phyloP scores from a whole-genome alignment of 2,888 invertebrate species.

The Ornithoptera priamus region DNA sequence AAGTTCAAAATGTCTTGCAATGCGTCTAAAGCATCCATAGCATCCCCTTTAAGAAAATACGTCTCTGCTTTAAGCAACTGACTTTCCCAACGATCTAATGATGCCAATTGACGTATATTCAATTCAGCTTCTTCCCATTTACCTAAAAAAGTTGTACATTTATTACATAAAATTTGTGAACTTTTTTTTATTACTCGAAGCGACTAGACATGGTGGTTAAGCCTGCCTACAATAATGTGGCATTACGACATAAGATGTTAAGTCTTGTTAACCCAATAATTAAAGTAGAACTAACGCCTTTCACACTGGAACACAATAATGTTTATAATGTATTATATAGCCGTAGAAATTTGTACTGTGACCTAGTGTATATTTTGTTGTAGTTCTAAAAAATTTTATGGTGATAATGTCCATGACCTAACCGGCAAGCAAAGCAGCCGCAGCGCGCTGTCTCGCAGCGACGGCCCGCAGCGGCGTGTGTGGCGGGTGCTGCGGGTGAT shows the following conservation, averaged over 20 bases:
- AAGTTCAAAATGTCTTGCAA: conserved; percentile 76
- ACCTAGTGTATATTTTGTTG: no score
- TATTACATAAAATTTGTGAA: no score
- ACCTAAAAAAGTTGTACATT: conserved; percentile 51
- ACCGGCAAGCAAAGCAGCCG: conserved; percentile 38
- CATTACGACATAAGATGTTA: no score
- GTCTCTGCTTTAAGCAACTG: conserved; percentile 79
- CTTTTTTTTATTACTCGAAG: no score
- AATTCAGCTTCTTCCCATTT: conserved; percentile 86
- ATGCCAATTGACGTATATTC: conserved; percentile 83
- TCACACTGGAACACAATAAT: no score
- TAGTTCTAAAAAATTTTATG: no score
- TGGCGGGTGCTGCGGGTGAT: conserved; percentile 43
- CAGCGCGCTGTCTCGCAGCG: conserved; percentile 36
- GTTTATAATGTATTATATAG: no score
- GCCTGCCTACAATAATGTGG: no score
- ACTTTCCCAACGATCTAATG: conserved; percentile 84
- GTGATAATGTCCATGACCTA: conserved; percentile 9
- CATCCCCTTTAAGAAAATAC: conserved; percentile 76
- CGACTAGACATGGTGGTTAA: no score
- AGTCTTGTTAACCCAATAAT: no score
- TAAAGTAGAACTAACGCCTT: no score
- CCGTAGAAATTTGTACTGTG: no score
- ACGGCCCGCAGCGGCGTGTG: conserved; percentile 35
- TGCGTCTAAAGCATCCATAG: conserved; percentile 67